Percentiles rank a stretch among this genome's conserved stretches.
Evolutionary conservation across 2,888 invertebrate species (phyloP).

Genomic region (Acholoe squamosa): DNA sequence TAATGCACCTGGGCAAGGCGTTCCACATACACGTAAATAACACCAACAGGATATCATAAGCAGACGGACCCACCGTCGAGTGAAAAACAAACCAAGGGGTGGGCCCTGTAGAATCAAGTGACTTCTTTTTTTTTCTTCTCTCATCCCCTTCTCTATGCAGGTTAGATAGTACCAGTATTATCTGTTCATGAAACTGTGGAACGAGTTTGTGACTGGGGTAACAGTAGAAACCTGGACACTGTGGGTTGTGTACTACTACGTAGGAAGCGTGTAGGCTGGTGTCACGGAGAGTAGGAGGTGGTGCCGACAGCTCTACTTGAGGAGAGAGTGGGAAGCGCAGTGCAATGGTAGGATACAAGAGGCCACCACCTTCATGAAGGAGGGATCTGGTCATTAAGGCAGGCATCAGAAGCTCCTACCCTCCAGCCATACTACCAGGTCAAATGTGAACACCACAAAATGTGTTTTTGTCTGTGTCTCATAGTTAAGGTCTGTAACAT

Average conservation of each 20-base stretch:
- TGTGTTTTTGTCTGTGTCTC: not conserved
- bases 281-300: not conserved
- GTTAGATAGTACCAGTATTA: conserved; percentile 35
- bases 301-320: conserved; percentile 1
- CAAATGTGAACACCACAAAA: not conserved
- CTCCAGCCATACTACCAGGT: not conserved
- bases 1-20: not conserved
- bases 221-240: not conserved
- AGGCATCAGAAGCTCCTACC: conserved; percentile 19
- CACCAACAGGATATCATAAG: conserved; percentile 6
- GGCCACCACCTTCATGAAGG: not conserved
- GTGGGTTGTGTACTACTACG: not conserved
- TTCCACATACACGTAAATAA: not conserved
- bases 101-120: conserved; percentile 49
- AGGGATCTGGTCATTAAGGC: not conserved
- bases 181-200: not conserved
- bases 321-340: conserved; percentile 26
- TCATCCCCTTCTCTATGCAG: not conserved
- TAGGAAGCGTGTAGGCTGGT: not conserved
- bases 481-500: not conserved
- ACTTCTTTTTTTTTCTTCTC: not conserved
- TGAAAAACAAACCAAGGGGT: conserved; percentile 29
- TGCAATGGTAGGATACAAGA: not conserved
- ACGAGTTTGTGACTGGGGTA: conserved; percentile 4
- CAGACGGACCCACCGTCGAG: conserved; percentile 18